These are phyloP conservation scores for Halcyon chelicuti DNA, from an alignment of 2,797 vertebrate species.

Conservation along the genomic window DNA sequence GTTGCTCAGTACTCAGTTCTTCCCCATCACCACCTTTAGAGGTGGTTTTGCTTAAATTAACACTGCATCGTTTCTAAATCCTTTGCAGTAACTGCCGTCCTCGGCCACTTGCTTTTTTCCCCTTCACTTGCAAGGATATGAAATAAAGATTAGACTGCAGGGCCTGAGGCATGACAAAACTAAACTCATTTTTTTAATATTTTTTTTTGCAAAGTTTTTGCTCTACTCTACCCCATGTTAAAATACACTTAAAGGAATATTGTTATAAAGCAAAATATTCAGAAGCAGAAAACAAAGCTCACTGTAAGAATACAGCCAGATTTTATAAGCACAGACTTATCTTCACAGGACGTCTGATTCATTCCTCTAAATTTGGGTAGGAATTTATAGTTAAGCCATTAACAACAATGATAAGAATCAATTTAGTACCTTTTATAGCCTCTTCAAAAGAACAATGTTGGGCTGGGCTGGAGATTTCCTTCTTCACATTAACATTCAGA, in stretches of 20 bases:
- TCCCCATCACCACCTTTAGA: not conserved
- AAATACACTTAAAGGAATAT: not conserved
- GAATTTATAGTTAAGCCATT: constrained; percentile 48
- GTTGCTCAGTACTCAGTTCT: not conserved
- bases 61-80: not conserved
- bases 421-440: constrained; percentile 90
- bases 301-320: not conserved
- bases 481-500: constrained; percentile 92
- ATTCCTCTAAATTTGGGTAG: constrained; percentile 4
- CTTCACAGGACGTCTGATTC: constrained; percentile 13
- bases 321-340: constrained; percentile 14
- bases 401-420: constrained; percentile 67
- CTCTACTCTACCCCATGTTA: not conserved
- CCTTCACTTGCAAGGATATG: not conserved
- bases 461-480: constrained; percentile 90
- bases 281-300: not conserved
- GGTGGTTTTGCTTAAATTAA: not conserved
- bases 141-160: not conserved
- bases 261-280: not conserved
- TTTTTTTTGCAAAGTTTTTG: not conserved
- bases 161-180: not conserved
- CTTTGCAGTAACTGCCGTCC: not conserved
- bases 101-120: not conserved
- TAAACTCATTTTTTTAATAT: not conserved
- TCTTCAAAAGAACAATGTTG: constrained; percentile 95